These are phyloP conservation scores for Xenentodon cancila DNA, from an alignment of 2,797 vertebrate species.

Conservation along the genomic window DNA sequence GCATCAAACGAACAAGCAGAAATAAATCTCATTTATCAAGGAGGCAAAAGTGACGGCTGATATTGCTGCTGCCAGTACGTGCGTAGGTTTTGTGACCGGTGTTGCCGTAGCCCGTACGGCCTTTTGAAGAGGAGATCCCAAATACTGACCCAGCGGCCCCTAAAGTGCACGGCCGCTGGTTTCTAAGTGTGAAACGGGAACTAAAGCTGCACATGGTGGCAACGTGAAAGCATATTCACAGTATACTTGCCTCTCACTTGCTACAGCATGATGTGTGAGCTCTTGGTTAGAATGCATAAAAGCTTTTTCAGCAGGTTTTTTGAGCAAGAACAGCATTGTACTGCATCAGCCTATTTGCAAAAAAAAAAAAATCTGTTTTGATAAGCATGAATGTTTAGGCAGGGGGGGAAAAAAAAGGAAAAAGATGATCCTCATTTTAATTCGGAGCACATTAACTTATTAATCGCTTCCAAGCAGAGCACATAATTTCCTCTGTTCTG, in stretches of 20 bases:
- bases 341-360: conserved; percentile 65
- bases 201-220: conserved; percentile 47
- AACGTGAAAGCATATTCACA: conserved; percentile 48
- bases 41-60: conserved; percentile 40
- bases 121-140: conserved; percentile 62
- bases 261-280: conserved; percentile 50
- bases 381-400: conserved; percentile 64
- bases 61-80: conserved; percentile 35
- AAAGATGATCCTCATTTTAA: conserved; percentile 41
- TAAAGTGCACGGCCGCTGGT: conserved; percentile 59
- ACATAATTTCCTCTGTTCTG: conserved; percentile 16
- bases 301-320: conserved; percentile 67
- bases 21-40: conserved; percentile 63
- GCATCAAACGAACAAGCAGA: conserved; percentile 61
- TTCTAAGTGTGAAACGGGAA: conserved; percentile 54
- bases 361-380: conserved; percentile 67
- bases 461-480: conserved; percentile 31
- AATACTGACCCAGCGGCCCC: conserved; percentile 68
- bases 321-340: conserved; percentile 62
- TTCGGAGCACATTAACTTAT: conserved; percentile 35
- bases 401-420: background rate
- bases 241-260: conserved; percentile 55
- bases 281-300: conserved; percentile 59
- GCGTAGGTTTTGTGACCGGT: conserved; percentile 49
- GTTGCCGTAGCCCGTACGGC: conserved; percentile 62